Conservation (phyloP, 1,140 invertebrate species). For the Babylonia areolata region DNA sequence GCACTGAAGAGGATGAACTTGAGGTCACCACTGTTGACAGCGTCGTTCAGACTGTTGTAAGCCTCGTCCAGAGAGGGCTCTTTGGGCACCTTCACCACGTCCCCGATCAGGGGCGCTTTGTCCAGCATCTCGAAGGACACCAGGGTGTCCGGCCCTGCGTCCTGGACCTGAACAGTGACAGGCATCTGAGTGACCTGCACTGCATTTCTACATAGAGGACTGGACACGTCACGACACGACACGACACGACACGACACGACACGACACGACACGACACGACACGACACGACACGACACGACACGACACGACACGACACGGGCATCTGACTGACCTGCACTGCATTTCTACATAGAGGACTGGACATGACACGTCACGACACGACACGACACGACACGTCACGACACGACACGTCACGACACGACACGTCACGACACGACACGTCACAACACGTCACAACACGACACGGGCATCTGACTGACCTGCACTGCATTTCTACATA, state of each 20-base stretch:
- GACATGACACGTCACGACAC: too few relatives aligned
- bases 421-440: too few relatives aligned
- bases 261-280: constrained; percentile 13
- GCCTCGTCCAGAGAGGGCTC: constrained; percentile 51
- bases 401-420: too few relatives aligned
- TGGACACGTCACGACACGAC: background rate
- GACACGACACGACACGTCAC: too few relatives aligned
- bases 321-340: background rate
- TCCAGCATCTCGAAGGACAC: constrained; percentile 61
- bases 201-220: too few relatives aligned
- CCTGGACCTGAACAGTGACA: background rate
- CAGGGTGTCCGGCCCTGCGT: constrained; percentile 45
- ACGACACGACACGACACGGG: background rate
- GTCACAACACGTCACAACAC: too few relatives aligned
- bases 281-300: constrained; percentile 6
- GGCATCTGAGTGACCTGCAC: background rate
- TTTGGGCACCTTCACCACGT: constrained; percentile 46
- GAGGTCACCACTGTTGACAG: constrained; percentile 23
- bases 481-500: too few relatives aligned
- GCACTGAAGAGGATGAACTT: background rate
- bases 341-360: too few relatives aligned
- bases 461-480: background rate
- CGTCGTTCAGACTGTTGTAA: constrained; percentile 41
- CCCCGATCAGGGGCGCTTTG: constrained; percentile 51
- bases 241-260: constrained; percentile 15